phyloP scores from a whole-genome alignment of 2,888 invertebrate genomes.

The Habrosyne pyritoides region DNA sequence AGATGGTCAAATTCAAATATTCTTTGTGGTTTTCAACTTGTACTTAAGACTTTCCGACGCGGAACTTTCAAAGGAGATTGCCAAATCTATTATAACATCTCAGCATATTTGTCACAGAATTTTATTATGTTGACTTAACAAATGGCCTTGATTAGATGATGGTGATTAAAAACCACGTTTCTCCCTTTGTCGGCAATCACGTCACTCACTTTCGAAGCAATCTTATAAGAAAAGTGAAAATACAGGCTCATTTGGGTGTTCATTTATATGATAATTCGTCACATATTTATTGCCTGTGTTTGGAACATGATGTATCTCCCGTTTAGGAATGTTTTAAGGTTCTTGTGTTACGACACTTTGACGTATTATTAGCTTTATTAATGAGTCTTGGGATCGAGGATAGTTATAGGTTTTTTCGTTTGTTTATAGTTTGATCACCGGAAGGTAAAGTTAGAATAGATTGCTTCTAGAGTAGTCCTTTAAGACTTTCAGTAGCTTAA shows the following conservation, averaged over 20 bases:
- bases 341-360: not conserved
- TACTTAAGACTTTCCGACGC: not conserved
- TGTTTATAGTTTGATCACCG: too few species aligned
- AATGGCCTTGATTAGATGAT: not conserved
- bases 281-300: conserved; percentile 1
- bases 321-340: not conserved
- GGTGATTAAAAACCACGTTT: not conserved
- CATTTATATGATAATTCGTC: not conserved
- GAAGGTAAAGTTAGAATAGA: too few species aligned
- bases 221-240: not conserved
- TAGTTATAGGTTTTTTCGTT: too few species aligned
- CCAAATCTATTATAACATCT: not conserved
- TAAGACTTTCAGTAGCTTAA: too few species aligned
- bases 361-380: not conserved
- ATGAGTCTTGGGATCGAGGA: not conserved
- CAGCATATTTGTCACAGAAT: not conserved
- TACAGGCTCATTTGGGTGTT: not conserved
- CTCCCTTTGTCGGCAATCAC: not conserved
- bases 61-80: not conserved
- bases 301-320: not conserved
- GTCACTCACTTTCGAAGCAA: not conserved
- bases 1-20: too few species aligned
- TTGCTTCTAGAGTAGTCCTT: too few species aligned
- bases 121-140: not conserved
- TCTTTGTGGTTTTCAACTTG: not conserved